These are phyloP conservation scores for Ellobius talpinus DNA, from an alignment of 2,113 vertebrate species.

Conservation along the genomic window DNA sequence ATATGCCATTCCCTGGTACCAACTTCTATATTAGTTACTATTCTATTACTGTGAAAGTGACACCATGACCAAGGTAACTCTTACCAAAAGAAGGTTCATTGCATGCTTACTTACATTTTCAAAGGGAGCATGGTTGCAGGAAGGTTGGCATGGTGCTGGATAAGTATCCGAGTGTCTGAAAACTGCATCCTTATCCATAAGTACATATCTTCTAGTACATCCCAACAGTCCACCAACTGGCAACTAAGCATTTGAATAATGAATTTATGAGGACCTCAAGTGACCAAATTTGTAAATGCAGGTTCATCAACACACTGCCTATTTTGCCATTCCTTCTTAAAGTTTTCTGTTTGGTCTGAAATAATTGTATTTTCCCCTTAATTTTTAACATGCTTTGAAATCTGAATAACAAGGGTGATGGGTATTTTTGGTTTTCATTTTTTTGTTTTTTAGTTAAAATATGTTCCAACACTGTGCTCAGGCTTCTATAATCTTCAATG, in stretches of 20 bases:
- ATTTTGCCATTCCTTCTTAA: not conserved
- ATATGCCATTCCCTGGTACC: not conserved
- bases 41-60: not conserved
- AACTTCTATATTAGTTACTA: not conserved
- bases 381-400: not conserved
- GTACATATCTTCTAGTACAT: not conserved
- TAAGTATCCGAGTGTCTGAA: not conserved
- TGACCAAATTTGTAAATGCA: not conserved
- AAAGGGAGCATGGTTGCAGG: not conserved
- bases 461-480: not conserved
- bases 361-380: not conserved
- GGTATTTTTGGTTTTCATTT: not conserved
- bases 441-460: not conserved
- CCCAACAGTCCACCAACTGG: not conserved
- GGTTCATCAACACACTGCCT: not conserved
- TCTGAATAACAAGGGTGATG: not conserved
- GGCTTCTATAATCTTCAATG: not conserved
- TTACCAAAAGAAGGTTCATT: not conserved
- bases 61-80: not conserved
- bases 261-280: too few relatives aligned
- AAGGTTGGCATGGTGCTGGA: not conserved
- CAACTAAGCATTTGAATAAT: not conserved
- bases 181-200: not conserved
- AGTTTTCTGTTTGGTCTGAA: not conserved
- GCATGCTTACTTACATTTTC: not conserved